Conservation (phyloP, 2,888 invertebrate genomes). For the Pyrgus malvae region DNA sequence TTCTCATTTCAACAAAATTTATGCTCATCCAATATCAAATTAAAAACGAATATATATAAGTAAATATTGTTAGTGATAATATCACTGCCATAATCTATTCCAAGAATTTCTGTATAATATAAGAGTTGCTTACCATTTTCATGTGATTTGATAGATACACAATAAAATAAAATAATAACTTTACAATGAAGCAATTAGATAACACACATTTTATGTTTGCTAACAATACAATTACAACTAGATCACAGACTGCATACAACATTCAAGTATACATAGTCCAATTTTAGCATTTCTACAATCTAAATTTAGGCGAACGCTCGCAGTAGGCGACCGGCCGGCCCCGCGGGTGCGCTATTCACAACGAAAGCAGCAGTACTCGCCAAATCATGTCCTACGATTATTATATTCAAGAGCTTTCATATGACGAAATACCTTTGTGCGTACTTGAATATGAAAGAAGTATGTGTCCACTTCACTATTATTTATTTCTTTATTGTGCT, state of each 20-base stretch:
- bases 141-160: neutral
- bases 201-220: constrained; percentile 12
- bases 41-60: neutral
- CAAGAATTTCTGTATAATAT: neutral
- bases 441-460: constrained; percentile 71
- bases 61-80: neutral
- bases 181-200: constrained; percentile 7
- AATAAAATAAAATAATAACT: neutral
- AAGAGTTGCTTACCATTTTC: constrained; percentile 14
- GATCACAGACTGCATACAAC: constrained; percentile 32
- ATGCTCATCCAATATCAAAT: no score
- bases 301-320: constrained; percentile 61
- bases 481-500: no score
- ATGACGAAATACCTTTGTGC: constrained; percentile 78
- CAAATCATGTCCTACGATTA: constrained; percentile 59
- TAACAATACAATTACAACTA: constrained; percentile 10
- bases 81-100: neutral
- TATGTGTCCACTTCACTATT: constrained; percentile 35
- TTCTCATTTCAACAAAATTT: no score
- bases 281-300: constrained; percentile 71
- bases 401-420: constrained; percentile 59
- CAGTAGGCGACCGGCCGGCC: constrained; percentile 47
- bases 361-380: constrained; percentile 30
- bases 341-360: constrained; percentile 34
- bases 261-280: constrained; percentile 47